phyloP scores from a whole-genome alignment of 2,113 vertebrate genomes.

The Anseranas semipalmata region DNA sequence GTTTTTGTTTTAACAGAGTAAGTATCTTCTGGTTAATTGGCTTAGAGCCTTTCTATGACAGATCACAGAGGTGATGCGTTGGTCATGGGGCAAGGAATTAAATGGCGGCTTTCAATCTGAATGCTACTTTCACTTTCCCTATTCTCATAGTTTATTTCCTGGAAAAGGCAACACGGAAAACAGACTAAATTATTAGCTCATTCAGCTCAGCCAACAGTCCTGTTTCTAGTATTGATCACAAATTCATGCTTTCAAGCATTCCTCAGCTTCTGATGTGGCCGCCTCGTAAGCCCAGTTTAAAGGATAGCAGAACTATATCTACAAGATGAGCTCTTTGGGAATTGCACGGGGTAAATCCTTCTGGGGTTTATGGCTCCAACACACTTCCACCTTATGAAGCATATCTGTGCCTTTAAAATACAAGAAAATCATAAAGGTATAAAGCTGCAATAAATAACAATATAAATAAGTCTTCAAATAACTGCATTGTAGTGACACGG shows the following conservation, averaged over 20 bases:
- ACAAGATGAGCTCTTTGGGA: neutral
- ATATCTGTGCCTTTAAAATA: neutral
- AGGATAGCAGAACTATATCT: neutral
- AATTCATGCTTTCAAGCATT: neutral
- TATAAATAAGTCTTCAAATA: neutral
- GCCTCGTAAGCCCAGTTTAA: neutral
- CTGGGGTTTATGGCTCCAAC: neutral
- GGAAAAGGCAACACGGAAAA: neutral
- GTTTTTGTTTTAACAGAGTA: neutral
- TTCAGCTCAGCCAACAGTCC: neutral
- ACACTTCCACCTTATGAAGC: neutral
- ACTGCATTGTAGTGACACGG: neutral
- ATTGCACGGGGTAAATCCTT: neutral
- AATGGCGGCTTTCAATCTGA: neutral
- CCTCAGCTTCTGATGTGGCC: neutral
- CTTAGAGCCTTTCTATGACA: neutral
- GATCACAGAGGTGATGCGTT: neutral
- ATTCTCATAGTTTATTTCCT: neutral
- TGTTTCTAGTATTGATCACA: neutral
- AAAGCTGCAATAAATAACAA: neutral
- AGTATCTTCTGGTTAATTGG: neutral
- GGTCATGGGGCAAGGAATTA: neutral
- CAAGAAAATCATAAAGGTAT: neutral
- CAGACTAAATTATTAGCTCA: neutral
- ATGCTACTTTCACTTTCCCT: fast-evolving